These are phyloP conservation scores for Macrophya annulata DNA, from an alignment of 2,888 invertebrate species.

Conservation along the genomic window DNA sequence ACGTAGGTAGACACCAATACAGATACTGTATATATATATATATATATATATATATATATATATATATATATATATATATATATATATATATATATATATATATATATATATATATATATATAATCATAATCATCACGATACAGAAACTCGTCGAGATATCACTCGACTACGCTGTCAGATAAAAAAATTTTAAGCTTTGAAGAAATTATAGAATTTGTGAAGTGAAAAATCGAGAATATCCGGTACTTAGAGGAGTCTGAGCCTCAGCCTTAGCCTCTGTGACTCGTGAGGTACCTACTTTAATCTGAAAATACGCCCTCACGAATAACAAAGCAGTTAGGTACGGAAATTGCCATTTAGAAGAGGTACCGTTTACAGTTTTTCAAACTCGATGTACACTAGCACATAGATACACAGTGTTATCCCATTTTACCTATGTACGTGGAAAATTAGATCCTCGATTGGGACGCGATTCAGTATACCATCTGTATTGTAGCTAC, in stretches of 20 bases:
- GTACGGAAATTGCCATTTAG: slow-evolving; percentile 69
- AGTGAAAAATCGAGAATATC: slow-evolving; percentile 58
- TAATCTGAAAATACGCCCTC: background rate
- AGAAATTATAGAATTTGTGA: slow-evolving; percentile 55
- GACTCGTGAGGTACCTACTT: background rate
- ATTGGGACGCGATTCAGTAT: slow-evolving; percentile 58
- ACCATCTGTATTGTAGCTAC: background rate
- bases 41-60: too few relatives aligned
- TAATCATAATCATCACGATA: too few relatives aligned
- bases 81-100: too few relatives aligned
- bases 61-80: too few relatives aligned
- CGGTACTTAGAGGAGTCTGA: background rate
- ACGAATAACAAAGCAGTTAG: background rate
- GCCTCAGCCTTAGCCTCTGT: background rate
- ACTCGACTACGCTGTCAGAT: background rate
- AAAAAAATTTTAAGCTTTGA: background rate
- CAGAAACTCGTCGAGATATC: background rate
- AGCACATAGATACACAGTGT: background rate
- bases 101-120: too few relatives aligned
- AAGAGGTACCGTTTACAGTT: slow-evolving; percentile 65
- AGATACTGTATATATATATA: too few relatives aligned
- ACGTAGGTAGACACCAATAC: background rate
- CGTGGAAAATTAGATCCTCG: slow-evolving; percentile 69
- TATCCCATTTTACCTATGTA: background rate
- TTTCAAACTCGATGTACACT: slow-evolving; percentile 65